phyloP scores from a whole-genome alignment of 2,888 invertebrate genomes.

The Uloborus plumipes region DNA sequence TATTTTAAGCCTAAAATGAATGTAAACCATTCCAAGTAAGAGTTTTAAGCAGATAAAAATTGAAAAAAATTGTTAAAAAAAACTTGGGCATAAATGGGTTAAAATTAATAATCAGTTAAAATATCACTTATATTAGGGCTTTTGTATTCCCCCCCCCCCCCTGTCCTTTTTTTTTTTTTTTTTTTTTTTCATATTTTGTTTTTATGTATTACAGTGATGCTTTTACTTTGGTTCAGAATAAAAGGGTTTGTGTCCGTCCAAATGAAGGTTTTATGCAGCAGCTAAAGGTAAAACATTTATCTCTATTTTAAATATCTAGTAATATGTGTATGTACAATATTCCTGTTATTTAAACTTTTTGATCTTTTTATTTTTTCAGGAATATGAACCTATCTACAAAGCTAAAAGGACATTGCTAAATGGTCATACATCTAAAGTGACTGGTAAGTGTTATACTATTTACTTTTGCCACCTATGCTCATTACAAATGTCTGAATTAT shows the following conservation, averaged over 20 bases:
- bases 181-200: too few relatives aligned
- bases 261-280: slow-evolving; percentile 31
- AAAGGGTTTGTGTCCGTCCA: slow-evolving; percentile 16
- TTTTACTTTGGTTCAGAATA: slow-evolving; percentile 7
- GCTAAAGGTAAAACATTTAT: slow-evolving; percentile 19
- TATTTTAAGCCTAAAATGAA: too few relatives aligned
- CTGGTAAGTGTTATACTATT: slow-evolving; percentile 8
- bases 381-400: slow-evolving; percentile 53
- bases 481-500: too few relatives aligned
- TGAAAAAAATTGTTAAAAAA: too few relatives aligned
- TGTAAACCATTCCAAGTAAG: too few relatives aligned
- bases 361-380: slow-evolving; percentile 19
- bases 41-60: too few relatives aligned
- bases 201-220: slow-evolving; percentile 16
- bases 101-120: too few relatives aligned
- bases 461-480: too few relatives aligned
- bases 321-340: background rate
- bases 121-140: too few relatives aligned
- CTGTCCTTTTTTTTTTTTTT: too few relatives aligned
- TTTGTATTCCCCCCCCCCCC: too few relatives aligned
- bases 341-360: background rate
- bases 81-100: too few relatives aligned
- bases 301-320: background rate
- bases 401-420: slow-evolving; percentile 14
- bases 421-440: slow-evolving; percentile 45